These are phyloP conservation scores for Dysdera silvatica DNA, from an alignment of 1,140 invertebrate species.

Conservation along the genomic window DNA sequence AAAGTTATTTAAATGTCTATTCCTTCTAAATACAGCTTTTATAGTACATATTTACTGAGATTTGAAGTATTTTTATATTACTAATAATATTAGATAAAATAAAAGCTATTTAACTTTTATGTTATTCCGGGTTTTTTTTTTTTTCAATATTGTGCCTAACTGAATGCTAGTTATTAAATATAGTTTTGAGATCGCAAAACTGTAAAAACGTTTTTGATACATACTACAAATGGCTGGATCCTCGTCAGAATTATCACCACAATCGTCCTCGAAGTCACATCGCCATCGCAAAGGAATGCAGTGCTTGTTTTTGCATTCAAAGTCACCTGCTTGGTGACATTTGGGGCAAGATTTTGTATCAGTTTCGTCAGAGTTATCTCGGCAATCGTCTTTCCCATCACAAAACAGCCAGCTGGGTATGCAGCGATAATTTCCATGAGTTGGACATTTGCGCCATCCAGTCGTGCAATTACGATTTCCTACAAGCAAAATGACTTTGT, in stretches of 20 bases:
- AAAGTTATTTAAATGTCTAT: too few species aligned
- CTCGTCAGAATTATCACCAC: slow-evolving; percentile 88
- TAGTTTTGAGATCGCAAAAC: too few species aligned
- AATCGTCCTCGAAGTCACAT: slow-evolving; percentile 93
- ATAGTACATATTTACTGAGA: too few species aligned
- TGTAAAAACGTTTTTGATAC: not conserved
- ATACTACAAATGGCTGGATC: slow-evolving; percentile 60
- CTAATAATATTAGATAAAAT: too few species aligned
- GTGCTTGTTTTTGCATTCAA: slow-evolving; percentile 81
- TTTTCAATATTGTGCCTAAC: too few species aligned
- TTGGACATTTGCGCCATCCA: slow-evolving; percentile 84
- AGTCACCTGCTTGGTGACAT: slow-evolving; percentile 80
- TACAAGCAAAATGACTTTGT: not conserved
- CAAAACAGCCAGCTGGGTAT: slow-evolving; percentile 93
- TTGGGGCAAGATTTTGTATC: slow-evolving; percentile 59
- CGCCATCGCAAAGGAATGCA: slow-evolving; percentile 89
- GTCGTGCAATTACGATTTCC: slow-evolving; percentile 76
- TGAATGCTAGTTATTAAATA: too few species aligned
- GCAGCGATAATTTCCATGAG: slow-evolving; percentile 78
- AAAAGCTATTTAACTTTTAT: too few species aligned
- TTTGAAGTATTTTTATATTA: too few species aligned
- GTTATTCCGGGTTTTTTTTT: too few species aligned
- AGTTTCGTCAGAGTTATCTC: slow-evolving; percentile 81
- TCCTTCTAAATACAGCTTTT: too few species aligned
- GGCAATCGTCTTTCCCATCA: slow-evolving; percentile 71